Base-by-base conservation (phyloP, 2,797 vertebrate genomes). In the Gastrophryne carolinensis region DNA sequence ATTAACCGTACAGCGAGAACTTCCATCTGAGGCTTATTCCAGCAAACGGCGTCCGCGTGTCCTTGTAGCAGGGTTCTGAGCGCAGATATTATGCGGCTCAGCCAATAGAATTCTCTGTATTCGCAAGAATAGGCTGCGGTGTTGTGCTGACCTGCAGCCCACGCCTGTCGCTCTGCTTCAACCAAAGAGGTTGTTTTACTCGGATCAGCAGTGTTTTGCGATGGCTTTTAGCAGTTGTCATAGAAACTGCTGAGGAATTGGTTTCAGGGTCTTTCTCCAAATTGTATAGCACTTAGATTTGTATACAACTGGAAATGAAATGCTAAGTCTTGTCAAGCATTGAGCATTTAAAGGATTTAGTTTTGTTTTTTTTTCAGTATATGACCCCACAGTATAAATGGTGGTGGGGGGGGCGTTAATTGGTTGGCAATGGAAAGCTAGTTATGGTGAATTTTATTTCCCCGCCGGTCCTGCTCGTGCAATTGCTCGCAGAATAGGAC, bases 71-170 rank as follows among this genome's bases (percentile, higher is more conserved):
- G 15, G 15, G 17, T 17, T 26, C 15, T 26, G 13, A 24, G 13
- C 12, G 9, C 24, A 17, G 61, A 26, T n/a, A 29, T 41, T n/a
- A 9, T n/a, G 10, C 13, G 7, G 11, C 1, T 6, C 39, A 24
- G 6, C 19, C 37, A 17, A 23, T 60, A 9, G 11, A 12, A 24
- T n/a, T 17, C n/a, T n/a, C n/a, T 17, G 19, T 17, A 17, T 15
- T 12, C 13, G 50, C 29, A 34, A 26, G 34, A 52, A n/a, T 10
- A 6, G 27, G 21, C 4, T 15, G 1, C n/a, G 17, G 37, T 30
- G 26, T 60, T 29, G 21, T 13, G 9, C 1, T 35, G 34, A 61
- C 47, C 73, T 35, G 11, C 64, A 30, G 34, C 73, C 65, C 73
- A 39, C 73, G 65, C 73, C 29, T 26, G 17, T 3, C 15, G 12